Percentiles rank a stretch among this genome's conserved stretches.
Evolutionary conservation across 1,140 invertebrate genomes (phyloP).

Genomic region (Drosophila quadrilineata): DNA sequence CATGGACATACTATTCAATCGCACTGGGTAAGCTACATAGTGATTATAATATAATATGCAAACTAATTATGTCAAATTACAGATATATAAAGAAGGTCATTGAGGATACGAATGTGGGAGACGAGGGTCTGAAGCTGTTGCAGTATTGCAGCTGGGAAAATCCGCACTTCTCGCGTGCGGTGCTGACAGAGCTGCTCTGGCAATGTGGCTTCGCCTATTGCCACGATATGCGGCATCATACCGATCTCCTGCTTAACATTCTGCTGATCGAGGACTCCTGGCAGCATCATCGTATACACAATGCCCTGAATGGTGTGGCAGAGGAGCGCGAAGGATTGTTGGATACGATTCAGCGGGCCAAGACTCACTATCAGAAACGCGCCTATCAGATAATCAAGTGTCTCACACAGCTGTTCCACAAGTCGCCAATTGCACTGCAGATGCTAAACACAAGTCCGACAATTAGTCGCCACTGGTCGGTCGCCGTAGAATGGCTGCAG

Average conservation of each 20-base stretch:
- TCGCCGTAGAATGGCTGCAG: slow-evolving; percentile 96
- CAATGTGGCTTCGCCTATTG: slow-evolving; percentile 97
- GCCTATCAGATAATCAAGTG: slow-evolving; percentile 99
- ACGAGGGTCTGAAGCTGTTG: slow-evolving; percentile 93
- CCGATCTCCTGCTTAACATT: slow-evolving; percentile 93
- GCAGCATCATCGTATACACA: slow-evolving; percentile 95
- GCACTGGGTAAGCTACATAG: slow-evolving; percentile 84
- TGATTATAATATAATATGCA: neutral
- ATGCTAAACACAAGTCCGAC: slow-evolving; percentile 90
- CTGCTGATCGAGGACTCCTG: slow-evolving; percentile 96
- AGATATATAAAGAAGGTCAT: slow-evolving; percentile 97
- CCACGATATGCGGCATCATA: slow-evolving; percentile 95
- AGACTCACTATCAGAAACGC: slow-evolving; percentile 97
- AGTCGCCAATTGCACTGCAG: slow-evolving; percentile 88
- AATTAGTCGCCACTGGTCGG: slow-evolving; percentile 92
- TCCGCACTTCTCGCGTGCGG: slow-evolving; percentile 93
- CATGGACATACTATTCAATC: slow-evolving; percentile 91
- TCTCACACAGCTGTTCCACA: slow-evolving; percentile 94
- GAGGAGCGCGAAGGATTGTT: slow-evolving; percentile 96
- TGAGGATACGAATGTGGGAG: slow-evolving; percentile 94
- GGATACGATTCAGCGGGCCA: slow-evolving; percentile 95
- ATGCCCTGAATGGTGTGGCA: slow-evolving; percentile 94
- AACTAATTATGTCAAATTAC: slow-evolving; percentile 47
- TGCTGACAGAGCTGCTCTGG: slow-evolving; percentile 95
- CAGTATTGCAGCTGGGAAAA: slow-evolving; percentile 99